phyloP scores from a whole-genome alignment of 2,888 invertebrate species.

The Tetranychus piercei region DNA sequence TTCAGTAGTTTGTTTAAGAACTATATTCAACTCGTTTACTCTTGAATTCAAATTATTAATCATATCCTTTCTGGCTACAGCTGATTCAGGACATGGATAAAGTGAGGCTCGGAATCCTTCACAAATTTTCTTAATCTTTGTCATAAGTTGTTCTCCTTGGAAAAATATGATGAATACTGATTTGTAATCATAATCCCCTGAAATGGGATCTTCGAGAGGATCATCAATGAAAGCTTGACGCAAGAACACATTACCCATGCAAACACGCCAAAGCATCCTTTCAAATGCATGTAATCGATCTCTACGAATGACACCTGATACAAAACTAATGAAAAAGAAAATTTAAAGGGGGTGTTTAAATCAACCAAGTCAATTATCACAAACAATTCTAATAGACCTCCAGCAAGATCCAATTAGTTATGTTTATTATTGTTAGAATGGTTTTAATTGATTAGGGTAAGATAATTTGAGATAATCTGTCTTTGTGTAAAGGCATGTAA shows the following conservation, averaged over 20 bases:
- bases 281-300: conserved; percentile 91
- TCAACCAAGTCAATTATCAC: no score
- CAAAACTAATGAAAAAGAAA: conserved; percentile 48
- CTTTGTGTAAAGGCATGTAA: conserved; percentile 37
- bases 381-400: background rate
- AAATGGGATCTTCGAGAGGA: conserved; percentile 74
- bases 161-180: conserved; percentile 60
- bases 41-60: conserved; percentile 94
- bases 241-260: conserved; percentile 88
- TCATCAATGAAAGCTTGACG: conserved; percentile 85
- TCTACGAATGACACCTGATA: conserved; percentile 86
- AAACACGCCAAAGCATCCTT: conserved; percentile 92
- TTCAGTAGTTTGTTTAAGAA: conserved; percentile 92
- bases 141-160: conserved; percentile 91
- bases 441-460: background rate
- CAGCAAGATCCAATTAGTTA: background rate
- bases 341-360: no score
- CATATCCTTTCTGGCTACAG: conserved; percentile 90
- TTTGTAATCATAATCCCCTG: conserved; percentile 86
- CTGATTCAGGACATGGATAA: conserved; percentile 95
- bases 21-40: conserved; percentile 89
- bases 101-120: conserved; percentile 95
- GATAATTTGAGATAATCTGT: background rate
- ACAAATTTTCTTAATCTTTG: conserved; percentile 92
- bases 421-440: background rate